Evolutionary conservation across 2,888 invertebrate genomes (phyloP).

Genomic region (Zaprionus obscuricornis): DNA sequence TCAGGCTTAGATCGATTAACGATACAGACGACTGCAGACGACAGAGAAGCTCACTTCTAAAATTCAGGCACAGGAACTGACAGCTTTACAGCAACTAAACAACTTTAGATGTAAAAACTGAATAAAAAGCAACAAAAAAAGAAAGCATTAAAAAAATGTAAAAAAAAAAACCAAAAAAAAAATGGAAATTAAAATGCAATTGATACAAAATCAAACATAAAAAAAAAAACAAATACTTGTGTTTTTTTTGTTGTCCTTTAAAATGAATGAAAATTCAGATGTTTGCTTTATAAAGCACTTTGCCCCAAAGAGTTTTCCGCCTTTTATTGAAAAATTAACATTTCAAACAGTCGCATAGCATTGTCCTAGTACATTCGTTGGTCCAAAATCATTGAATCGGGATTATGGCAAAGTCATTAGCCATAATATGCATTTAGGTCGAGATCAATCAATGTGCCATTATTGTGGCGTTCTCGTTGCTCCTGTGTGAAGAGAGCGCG

Average conservation of each 20-base stretch:
- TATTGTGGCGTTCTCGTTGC: slow-evolving; percentile 57
- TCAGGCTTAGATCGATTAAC: slow-evolving; percentile 63
- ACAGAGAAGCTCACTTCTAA: slow-evolving; percentile 21
- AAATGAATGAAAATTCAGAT: too few species aligned
- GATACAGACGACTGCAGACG: slow-evolving; percentile 68
- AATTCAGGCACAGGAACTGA: slow-evolving; percentile 42
- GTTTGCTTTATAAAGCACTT: slow-evolving; percentile 64
- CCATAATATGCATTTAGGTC: slow-evolving; percentile 69
- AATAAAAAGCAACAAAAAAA: slow-evolving; percentile 57
- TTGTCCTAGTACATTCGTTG: background rate
- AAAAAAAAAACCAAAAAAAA: slow-evolving; percentile 43
- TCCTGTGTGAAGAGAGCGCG: slow-evolving; percentile 78
- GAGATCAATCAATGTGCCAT: slow-evolving; percentile 63
- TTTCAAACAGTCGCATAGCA: slow-evolving; percentile 61
- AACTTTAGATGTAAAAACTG: slow-evolving; percentile 28
- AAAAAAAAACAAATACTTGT: background rate
- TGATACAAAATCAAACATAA: slow-evolving; percentile 77
- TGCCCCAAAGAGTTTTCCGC: slow-evolving; percentile 49
- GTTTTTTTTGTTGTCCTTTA: too few species aligned
- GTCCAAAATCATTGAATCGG: slow-evolving; percentile 1
- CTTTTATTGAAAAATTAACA: slow-evolving; percentile 67
- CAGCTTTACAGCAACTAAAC: slow-evolving; percentile 52
- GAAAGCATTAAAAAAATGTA: slow-evolving; percentile 51
- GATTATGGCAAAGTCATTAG: slow-evolving; percentile 27
- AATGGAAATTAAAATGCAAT: slow-evolving; percentile 65